phyloP scores from a whole-genome alignment of 2,113 vertebrate species.

The Xerus inauris region DNA sequence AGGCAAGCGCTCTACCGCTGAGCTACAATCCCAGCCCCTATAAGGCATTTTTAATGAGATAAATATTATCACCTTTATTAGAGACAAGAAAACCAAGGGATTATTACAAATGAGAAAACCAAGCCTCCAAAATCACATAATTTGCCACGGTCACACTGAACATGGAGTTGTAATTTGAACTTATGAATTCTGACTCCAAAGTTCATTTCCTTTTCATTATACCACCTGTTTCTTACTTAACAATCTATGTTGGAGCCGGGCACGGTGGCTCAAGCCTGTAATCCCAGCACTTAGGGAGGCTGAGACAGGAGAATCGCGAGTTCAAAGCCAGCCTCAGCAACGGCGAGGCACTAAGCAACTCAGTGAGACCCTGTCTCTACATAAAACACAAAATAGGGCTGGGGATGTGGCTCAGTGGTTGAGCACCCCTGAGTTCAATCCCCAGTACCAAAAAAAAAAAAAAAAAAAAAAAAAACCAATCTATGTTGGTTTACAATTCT shows the following conservation, averaged over 20 bases:
- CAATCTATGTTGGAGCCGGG: background rate
- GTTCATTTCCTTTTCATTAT: conserved; percentile 24
- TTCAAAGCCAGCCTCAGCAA: too few species aligned
- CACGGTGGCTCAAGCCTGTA: too few species aligned
- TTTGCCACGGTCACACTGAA: conserved; percentile 32
- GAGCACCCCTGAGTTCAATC: too few species aligned
- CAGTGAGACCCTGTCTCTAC: too few species aligned
- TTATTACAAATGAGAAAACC: conserved; percentile 44
- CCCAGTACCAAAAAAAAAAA: too few species aligned
- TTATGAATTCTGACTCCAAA: conserved; percentile 20
- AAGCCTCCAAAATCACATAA: conserved; percentile 24
- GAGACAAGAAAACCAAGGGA: background rate
- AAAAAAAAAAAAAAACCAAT: too few species aligned
- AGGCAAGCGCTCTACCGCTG: too few species aligned
- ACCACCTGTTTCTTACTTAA: conserved; percentile 9
- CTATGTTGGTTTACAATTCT: background rate
- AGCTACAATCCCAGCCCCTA: background rate
- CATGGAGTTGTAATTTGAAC: background rate
- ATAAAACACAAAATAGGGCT: too few species aligned
- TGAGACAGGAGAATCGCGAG: too few species aligned
- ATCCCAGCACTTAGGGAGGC: too few species aligned
- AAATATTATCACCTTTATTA: background rate
- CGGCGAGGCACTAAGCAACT: too few species aligned
- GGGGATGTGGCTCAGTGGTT: too few species aligned
- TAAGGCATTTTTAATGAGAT: background rate